These are phyloP conservation scores for Catalaphyllia jardinei DNA, from an alignment of 64 coral and sea anemone genomes.

Conservation along the genomic window DNA sequence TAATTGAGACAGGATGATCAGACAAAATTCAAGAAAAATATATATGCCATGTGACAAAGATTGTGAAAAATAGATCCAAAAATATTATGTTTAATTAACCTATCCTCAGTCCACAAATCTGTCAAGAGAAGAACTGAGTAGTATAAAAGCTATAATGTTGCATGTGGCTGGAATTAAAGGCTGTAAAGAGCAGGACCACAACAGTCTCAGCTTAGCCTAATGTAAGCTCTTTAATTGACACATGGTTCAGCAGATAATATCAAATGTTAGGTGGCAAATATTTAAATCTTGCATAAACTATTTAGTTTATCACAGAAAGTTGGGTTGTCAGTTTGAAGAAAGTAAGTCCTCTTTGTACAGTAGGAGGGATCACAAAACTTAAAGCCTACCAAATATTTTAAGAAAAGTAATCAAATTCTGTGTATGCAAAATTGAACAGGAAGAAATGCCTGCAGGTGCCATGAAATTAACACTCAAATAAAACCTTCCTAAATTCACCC, in stretches of 20 bases:
- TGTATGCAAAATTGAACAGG: background rate
- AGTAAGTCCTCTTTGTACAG: background rate
- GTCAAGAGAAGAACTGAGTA: background rate
- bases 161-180: background rate
- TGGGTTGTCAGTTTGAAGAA: background rate
- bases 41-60: too few species aligned
- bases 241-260: conserved; percentile 32
- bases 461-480: background rate
- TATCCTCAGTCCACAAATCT: background rate
- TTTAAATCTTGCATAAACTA: background rate
- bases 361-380: too few species aligned
- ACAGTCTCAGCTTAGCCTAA: conserved; percentile 7
- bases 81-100: background rate
- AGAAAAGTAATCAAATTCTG: background rate
- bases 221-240: conserved; percentile 27
- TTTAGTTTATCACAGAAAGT: background rate
- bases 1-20: too few species aligned
- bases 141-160: background rate
- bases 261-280: conserved; percentile 13
- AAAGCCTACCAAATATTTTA: background rate
- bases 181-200: background rate
- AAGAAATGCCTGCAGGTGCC: background rate
- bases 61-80: background rate
- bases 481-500: background rate
- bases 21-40: too few species aligned